A percentile compares a stretch with the other conserved stretches of the same genome.
Conservation (phyloP, 2,113 vertebrate species). For the Pelodiscus sinensis region DNA sequence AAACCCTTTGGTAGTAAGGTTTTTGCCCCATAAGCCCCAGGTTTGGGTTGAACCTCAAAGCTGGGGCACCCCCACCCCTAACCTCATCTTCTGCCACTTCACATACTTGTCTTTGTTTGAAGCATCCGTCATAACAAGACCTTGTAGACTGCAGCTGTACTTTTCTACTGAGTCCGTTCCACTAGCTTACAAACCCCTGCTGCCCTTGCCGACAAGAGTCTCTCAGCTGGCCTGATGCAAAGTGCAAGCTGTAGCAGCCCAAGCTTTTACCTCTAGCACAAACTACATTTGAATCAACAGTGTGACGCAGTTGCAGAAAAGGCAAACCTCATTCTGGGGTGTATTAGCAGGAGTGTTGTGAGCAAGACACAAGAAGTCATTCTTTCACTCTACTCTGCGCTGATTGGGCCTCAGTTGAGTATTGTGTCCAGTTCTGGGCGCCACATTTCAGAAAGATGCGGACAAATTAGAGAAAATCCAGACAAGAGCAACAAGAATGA, state of each 20-base stretch:
- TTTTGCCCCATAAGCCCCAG: not conserved
- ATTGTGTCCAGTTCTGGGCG: too few relatives aligned
- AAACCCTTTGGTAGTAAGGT: not conserved
- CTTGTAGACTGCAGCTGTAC: not conserved
- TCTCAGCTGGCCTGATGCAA: not conserved
- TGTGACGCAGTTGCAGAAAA: too few relatives aligned
- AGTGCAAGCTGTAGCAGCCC: not conserved
- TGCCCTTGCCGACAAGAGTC: not conserved
- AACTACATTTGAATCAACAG: too few relatives aligned
- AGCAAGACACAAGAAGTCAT: too few relatives aligned
- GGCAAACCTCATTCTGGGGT: too few relatives aligned
- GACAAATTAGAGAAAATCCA: too few relatives aligned
- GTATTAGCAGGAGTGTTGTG: too few relatives aligned
- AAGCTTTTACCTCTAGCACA: not conserved
- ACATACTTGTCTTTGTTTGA: not conserved
- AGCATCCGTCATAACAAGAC: not conserved
- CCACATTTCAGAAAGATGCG: too few relatives aligned
- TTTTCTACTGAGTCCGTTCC: not conserved
- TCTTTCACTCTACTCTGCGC: too few relatives aligned
- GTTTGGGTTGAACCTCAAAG: not conserved
- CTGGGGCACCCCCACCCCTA: not conserved
- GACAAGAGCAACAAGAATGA: too few relatives aligned
- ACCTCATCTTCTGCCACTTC: not conserved
- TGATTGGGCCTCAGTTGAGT: too few relatives aligned
- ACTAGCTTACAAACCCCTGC: not conserved